Percentiles rank a stretch among this genome's conserved stretches.
Evolutionary conservation across 2,113 vertebrate species (phyloP).

Genomic region (Eulacestoma nigropectus): DNA sequence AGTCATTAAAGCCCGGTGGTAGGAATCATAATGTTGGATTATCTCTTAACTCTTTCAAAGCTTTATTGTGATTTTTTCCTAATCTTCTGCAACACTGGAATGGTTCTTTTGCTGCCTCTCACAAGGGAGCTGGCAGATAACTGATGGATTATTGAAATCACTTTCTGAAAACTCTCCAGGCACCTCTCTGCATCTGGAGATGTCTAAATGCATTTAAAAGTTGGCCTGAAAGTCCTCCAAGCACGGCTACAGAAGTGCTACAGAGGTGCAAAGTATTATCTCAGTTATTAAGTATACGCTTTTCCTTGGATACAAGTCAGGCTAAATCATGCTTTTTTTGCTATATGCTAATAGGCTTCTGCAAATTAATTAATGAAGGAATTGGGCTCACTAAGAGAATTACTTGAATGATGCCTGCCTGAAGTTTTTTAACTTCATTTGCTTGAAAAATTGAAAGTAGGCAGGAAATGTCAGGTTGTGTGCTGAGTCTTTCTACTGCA

Average conservation of each 20-base stretch:
- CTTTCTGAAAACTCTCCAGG: constrained; percentile 10
- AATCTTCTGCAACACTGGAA: neutral
- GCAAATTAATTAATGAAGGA: constrained; percentile 48
- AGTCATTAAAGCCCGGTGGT: neutral
- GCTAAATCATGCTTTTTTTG: neutral
- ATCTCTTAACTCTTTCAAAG: constrained; percentile 8
- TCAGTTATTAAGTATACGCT: neutral
- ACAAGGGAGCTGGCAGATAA: neutral
- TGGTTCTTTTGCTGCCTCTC: neutral
- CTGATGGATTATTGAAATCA: constrained; percentile 1
- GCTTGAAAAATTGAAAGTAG: neutral
- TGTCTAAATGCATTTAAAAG: neutral
- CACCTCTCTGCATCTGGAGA: neutral
- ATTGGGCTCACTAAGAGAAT: neutral
- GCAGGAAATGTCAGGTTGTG: neutral
- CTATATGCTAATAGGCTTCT: neutral
- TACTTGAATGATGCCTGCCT: neutral
- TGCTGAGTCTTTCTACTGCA: neutral
- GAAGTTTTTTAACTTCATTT: neutral
- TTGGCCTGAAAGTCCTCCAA: neutral
- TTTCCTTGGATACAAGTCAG: constrained; percentile 25
- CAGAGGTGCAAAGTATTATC: neutral
- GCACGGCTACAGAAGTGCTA: neutral
- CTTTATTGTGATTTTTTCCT: neutral
- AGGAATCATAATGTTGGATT: neutral